Conservation (phyloP, 2,113 vertebrate species). For the Xiphophorus couchianus region DNA sequence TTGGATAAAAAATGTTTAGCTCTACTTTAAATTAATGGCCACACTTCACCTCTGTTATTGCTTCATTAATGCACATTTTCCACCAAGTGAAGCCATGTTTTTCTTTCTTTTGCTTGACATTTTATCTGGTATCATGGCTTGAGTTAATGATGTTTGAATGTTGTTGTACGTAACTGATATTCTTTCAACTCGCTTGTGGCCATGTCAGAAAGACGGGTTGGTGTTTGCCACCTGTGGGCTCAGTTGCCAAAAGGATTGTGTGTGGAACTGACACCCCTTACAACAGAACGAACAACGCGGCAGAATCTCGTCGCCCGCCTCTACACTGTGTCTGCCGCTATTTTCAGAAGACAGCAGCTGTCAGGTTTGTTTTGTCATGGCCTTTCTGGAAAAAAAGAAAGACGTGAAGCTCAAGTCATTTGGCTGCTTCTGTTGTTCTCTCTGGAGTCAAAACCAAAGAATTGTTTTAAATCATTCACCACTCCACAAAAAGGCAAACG, state of each 20-base stretch:
- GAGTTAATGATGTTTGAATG: conserved; percentile 2
- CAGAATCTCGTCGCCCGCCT: conserved; percentile 27
- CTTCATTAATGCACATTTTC: conserved; percentile 25
- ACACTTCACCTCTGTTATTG: conserved; percentile 16
- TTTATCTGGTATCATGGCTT: conserved; percentile 44
- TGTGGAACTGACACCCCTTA: conserved; percentile 38
- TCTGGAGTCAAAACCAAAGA: conserved; percentile 1
- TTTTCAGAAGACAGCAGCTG: conserved; percentile 72
- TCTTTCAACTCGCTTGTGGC: conserved; percentile 16
- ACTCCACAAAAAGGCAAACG: not conserved
- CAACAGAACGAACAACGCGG: conserved; percentile 36
- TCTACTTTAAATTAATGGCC: conserved; percentile 24
- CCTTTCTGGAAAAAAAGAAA: conserved; percentile 39
- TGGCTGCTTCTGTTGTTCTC: not conserved
- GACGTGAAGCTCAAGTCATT: conserved; percentile 26
- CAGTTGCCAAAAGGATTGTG: conserved; percentile 49
- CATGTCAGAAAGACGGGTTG: conserved; percentile 28
- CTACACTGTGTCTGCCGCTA: conserved; percentile 43
- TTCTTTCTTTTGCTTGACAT: conserved; percentile 32
- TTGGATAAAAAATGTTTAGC: not conserved
- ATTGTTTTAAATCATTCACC: not conserved
- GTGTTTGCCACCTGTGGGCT: conserved; percentile 65
- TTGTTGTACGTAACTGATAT: conserved; percentile 45
- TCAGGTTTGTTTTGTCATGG: conserved; percentile 52
- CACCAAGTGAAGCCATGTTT: not conserved